Evolutionary conservation across 2,888 invertebrate genomes (phyloP), one percentile per base, ranked within the genome.

Genomic region (Zaprionus obscuricornis): DNA sequence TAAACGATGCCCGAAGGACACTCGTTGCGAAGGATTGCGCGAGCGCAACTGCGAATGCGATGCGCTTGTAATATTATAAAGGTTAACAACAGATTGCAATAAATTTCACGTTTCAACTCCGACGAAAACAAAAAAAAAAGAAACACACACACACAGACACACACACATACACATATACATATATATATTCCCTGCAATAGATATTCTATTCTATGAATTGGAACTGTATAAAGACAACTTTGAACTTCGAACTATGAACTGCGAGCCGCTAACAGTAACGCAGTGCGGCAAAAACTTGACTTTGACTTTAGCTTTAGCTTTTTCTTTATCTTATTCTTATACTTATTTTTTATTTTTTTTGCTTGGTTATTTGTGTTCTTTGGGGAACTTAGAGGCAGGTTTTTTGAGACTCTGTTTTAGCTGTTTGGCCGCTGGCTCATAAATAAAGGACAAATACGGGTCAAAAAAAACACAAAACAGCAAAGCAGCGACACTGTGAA

Each of bases 1-100:
- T 45, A 67, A 81, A 81, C 67, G 83, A 74, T 63, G 71, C 81
- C 85, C 85, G 39, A 40, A 85, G 81, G 85, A 78, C 66, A 54
- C 49, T 39, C 46, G 45, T 8, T 16, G 29, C 62, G 49, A 57
- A 58, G 47, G 49, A 74, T 65, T 76, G 72, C 82, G 82, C 81
- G 79, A 75, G 75, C 75, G 78, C 82, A 47, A 58, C 3, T 14
- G 13, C 34, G 14, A 8, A 52, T 31, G 43, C 63, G 52, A 26
- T 46, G 40, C 47, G 36, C 40, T 29, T 17, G n/a, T n/a, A 49
- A 16, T 50, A 62, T 65, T 57, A 33, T 22, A 65, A 65, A 65
- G 58, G 58, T 51, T 66, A 66, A 66, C 51, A 66, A 42, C 24
- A 47, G 36, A 17, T 52, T 20, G 66, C 20, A 39, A 65, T 58